phyloP scores from a whole-genome alignment of 2,797 vertebrate genomes.

The Parotocinclus haroldoi region DNA sequence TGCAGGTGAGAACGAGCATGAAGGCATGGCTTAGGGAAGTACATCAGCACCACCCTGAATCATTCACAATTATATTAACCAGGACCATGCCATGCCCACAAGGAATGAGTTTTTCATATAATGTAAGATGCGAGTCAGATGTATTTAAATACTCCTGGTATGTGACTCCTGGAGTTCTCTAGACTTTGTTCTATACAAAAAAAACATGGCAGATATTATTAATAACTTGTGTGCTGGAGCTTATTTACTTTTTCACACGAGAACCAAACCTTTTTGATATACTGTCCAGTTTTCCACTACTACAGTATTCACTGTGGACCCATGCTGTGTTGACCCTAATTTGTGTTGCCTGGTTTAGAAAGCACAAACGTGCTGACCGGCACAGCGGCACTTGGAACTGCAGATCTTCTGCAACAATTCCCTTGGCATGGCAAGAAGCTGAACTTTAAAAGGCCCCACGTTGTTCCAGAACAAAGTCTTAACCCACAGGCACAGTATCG shows the following conservation, averaged over 20 bases:
- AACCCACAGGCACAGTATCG: too few relatives aligned
- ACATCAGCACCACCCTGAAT: constrained; percentile 12
- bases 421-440: constrained; percentile 49
- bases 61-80: constrained; percentile 31
- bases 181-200: neutral
- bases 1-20: constrained; percentile 66
- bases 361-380: constrained; percentile 16
- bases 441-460: constrained; percentile 52
- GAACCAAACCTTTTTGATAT: constrained; percentile 7
- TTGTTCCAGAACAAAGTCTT: constrained; percentile 38
- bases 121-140: constrained; percentile 14
- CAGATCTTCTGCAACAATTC: constrained; percentile 17
- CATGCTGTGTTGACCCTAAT: too few relatives aligned
- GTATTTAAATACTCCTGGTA: constrained; percentile 20
- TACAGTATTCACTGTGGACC: too few relatives aligned
- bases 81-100: constrained; percentile 7
- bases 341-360: constrained; percentile 31
- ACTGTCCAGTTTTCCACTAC: constrained; percentile 7
- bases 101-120: constrained; percentile 8
- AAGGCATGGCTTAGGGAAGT: constrained; percentile 33
- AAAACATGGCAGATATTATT: neutral
- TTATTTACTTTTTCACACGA: constrained; percentile 20
- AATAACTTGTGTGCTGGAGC: too few relatives aligned
- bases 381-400: constrained; percentile 8
- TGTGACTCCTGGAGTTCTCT: constrained; percentile 9